Evolutionary conservation across 2,888 invertebrate genomes (phyloP).

Genomic region (Leptopilina drosophilae): DNA sequence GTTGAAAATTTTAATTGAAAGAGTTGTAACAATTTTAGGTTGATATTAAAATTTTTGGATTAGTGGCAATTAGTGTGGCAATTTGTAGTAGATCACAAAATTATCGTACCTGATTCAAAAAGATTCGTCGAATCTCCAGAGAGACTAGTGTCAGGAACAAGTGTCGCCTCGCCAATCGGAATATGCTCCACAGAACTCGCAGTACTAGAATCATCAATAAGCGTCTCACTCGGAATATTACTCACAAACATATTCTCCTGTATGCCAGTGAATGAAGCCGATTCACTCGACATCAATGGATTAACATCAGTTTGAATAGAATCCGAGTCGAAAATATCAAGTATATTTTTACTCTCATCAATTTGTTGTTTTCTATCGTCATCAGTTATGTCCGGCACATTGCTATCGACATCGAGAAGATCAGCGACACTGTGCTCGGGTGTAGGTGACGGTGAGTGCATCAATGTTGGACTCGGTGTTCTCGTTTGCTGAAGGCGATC

Average conservation of each 20-base stretch:
- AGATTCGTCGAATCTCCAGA: slow-evolving; percentile 58
- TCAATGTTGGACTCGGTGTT: slow-evolving; percentile 91
- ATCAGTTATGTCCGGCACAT: slow-evolving; percentile 72
- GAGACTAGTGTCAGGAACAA: slow-evolving; percentile 59
- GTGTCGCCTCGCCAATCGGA: slow-evolving; percentile 45
- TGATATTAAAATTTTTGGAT: too few species aligned
- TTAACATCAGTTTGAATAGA: slow-evolving; percentile 49
- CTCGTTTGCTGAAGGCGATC: slow-evolving; percentile 91
- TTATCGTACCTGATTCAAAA: slow-evolving; percentile 49
- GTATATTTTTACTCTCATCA: slow-evolving; percentile 60
- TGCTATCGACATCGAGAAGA: slow-evolving; percentile 80
- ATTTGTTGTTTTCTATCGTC: slow-evolving; percentile 71
- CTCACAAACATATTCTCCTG: slow-evolving; percentile 69
- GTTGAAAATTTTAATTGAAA: too few species aligned
- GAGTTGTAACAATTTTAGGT: too few species aligned
- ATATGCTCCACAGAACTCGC: not conserved
- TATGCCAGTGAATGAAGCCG: slow-evolving; percentile 55
- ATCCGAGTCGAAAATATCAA: slow-evolving; percentile 73
- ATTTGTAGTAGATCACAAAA: too few species aligned
- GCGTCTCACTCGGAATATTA: slow-evolving; percentile 52
- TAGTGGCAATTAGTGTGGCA: too few species aligned
- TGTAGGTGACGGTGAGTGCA: slow-evolving; percentile 92
- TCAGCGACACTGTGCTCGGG: slow-evolving; percentile 83
- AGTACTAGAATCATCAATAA: slow-evolving; percentile 46
- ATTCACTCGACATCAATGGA: slow-evolving; percentile 52